A percentile compares a stretch with the other conserved stretches of the same genome.
These are phyloP conservation scores for Metellina segmentata DNA, from an alignment of 2,888 invertebrate genomes.

Conservation along the genomic window DNA sequence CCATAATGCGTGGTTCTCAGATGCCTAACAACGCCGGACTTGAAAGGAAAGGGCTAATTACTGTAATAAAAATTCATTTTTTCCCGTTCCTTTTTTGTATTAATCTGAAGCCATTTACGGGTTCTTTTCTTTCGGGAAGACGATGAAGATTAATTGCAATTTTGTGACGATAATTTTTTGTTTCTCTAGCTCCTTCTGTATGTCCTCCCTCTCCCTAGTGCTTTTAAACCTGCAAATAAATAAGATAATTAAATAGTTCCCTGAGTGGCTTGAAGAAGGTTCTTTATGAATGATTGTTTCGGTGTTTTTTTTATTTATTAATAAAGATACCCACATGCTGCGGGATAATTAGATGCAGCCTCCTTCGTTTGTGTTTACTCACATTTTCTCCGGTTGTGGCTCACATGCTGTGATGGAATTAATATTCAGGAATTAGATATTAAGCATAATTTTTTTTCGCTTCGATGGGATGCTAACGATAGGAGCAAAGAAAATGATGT, in stretches of 20 bases:
- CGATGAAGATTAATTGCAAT: slow-evolving; percentile 65
- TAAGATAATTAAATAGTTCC: slow-evolving; percentile 70
- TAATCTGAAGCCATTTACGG: slow-evolving; percentile 31
- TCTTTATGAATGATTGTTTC: slow-evolving; percentile 31
- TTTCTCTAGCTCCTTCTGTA: slow-evolving; percentile 11
- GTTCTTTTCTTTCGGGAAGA: slow-evolving; percentile 19
- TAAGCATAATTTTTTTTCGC: not conserved
- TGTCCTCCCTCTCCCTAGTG: slow-evolving; percentile 11
- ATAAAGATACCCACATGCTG: slow-evolving; percentile 24
- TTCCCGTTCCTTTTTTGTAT: not conserved
- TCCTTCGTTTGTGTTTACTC: not conserved
- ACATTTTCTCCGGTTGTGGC: not conserved
- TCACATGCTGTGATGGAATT: slow-evolving; percentile 17
- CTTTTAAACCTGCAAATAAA: slow-evolving; percentile 61
- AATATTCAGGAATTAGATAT: slow-evolving; percentile 25
- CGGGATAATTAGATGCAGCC: slow-evolving; percentile 54
- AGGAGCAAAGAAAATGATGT: not conserved
- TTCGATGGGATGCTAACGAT: not conserved
- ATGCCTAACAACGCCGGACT: not conserved
- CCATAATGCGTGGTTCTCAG: not conserved
- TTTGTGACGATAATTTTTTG: not conserved
- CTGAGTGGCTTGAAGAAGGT: slow-evolving; percentile 42
- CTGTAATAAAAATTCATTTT: slow-evolving; percentile 34
- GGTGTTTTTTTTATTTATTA: not conserved
- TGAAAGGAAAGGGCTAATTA: slow-evolving; percentile 7